A percentile compares a stretch with the other conserved stretches of the same genome.
Conservation (phyloP, 1,140 invertebrate genomes). For the Megathymus violae region DNA sequence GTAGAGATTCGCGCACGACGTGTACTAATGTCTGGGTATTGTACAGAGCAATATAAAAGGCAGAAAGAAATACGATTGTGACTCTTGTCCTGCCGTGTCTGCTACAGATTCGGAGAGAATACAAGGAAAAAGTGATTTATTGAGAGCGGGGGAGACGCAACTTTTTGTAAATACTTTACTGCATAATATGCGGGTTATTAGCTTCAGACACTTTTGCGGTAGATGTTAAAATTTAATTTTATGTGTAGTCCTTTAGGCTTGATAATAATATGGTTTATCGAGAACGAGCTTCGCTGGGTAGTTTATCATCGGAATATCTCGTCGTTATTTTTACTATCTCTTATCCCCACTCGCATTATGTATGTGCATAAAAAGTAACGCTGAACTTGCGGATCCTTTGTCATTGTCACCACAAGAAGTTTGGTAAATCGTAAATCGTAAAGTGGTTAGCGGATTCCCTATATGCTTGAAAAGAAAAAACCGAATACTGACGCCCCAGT, state of each 20-base stretch:
- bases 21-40: slow-evolving; percentile 32
- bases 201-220: not conserved
- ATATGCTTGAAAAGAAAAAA: too few relatives aligned
- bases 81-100: slow-evolving; percentile 32
- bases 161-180: slow-evolving; percentile 14
- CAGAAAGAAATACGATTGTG: slow-evolving; percentile 37
- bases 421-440: slow-evolving; percentile 3
- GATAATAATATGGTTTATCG: too few relatives aligned
- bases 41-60: slow-evolving; percentile 35
- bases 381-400: not conserved
- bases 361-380: slow-evolving; percentile 20
- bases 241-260: not conserved
- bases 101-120: slow-evolving; percentile 20
- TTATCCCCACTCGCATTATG: slow-evolving; percentile 2
- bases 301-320: slow-evolving; percentile 10
- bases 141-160: not conserved
- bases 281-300: not conserved
- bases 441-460: too few relatives aligned
- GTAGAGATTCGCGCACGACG: slow-evolving; percentile 22
- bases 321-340: slow-evolving; percentile 6
- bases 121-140: slow-evolving; percentile 31
- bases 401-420: slow-evolving; percentile 1
- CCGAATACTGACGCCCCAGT: too few relatives aligned
- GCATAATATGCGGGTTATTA: slow-evolving; percentile 7
- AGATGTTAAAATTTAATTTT: not conserved